Evolutionary conservation across 2,888 invertebrate species (phyloP), one percentile per base, ranked within the genome.

Genomic region (Caenorhabditis sp.): DNA sequence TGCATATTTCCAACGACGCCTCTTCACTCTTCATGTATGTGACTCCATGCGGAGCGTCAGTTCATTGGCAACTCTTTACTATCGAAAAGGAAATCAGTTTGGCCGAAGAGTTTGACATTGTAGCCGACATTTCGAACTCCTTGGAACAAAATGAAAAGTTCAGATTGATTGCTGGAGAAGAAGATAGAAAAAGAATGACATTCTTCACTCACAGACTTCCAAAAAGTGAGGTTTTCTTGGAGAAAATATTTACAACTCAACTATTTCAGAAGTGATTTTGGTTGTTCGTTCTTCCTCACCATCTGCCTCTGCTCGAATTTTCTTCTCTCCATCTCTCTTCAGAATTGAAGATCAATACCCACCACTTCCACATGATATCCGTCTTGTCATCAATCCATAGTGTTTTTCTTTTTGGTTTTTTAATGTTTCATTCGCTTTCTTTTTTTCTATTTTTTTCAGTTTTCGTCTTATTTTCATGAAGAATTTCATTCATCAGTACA

Each of bases 31-130:
- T 86, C 61, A 51, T 88, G 69, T 81, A 81, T 41, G 74, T 90
- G 5, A 90, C 90, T 1, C 90, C 90, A 0, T 90, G 90, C 61
- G 87, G 87, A 26, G 82, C 82, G 26, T 41, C 84, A 4, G 85
- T 90, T 51, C 89, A 90, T 64, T 90, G 89, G 89, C 86, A 89
- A 56, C 76, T 90, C 4, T 88, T 84, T 66, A 56, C 80, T 19
- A 47, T 80, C 14, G 59, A 69, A 49, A 44, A 66, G 49, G 84
- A 56, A 19, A 56, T 75, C n/a, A 70, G 47, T 22, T 38, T 70
- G 47, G 24, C 19, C 8, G 79, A 82, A 35, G 82, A 82, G 41
- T 69, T 74, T 16, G 56, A 49, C 12, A 51, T 68, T 51, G 24
- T 82, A 10, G 66, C 82, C 4, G 68, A 77, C 49, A 31, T 54